Base-by-base conservation (phyloP, 1,140 invertebrate species). In the Ericerus pela region DNA sequence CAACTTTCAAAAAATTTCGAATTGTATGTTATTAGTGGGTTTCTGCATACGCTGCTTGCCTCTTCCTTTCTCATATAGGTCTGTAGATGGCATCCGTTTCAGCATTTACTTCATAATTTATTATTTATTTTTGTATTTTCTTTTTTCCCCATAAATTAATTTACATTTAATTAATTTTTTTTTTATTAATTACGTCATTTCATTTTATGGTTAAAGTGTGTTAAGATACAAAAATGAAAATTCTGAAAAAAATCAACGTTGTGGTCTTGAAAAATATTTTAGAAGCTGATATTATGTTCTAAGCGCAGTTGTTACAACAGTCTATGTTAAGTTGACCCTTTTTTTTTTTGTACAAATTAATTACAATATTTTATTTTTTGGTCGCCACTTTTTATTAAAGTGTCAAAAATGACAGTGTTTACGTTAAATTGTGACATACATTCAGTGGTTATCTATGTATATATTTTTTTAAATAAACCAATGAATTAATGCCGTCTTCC, bases 321-420 rank as follows among this genome's bases (percentile, higher is more conserved):
- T 10, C 26, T 24, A 47, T 47, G 41, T 47, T 47, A 47, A 47
- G 41, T 47, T 47, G 41, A 47, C n/a, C 41, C 41, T 47, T 47
- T n/a, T n/a, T n/a, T n/a, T n/a, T n/a, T n/a, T 47, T 47, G 41
- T 47, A 47, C 41, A 47, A 47, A 47, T 47, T 24, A 47, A 47
- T 47, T 47, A 47, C 20, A 47, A 24, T 24, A 47, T 47, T 47
- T 47, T 47, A 47, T 24, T 47, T 47, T 47, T 47, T 47, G 8
- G 26, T 10, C 22, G 41, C 41, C 20, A 24, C 26, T 4, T 22
- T 47, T 47, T 33, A n/a, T n/a, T n/a, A n/a, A n/a, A n/a, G n/a
- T n/a, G n/a, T n/a, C n/a, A n/a, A n/a, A n/a, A n/a, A n/a, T n/a
- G n/a, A n/a, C n/a, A n/a, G n/a, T n/a, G n/a, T n/a, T n/a, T n/a